Base-by-base conservation (phyloP, 2,113 vertebrate genomes). In the Bucco capensis region DNA sequence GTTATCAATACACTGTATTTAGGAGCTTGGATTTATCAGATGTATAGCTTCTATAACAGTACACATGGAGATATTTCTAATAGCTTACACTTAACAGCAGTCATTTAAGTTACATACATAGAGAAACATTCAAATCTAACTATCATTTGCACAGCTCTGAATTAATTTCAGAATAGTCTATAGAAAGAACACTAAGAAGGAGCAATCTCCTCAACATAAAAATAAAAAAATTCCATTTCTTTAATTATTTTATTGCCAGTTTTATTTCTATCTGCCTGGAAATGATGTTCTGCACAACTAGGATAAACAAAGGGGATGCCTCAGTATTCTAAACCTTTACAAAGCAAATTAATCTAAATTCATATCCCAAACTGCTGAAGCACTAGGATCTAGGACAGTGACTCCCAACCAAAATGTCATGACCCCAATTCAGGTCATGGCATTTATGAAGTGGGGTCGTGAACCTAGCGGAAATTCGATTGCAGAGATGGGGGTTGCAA, bases 1-100 rank as follows among this genome's bases (percentile, higher is more conserved):
- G 88, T 70, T 91, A 88, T 75, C 53, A 92, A 90, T 96, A 90
- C 35, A 56, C 17, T 83, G 8, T 83, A 82, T 86, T 94, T 87
- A 90, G n/a, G 35, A 31, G 19, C 38, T 78, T 92, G 46, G 51
- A 49, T 89, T 95, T 92, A 72, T 92, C 83, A 92, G 49, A 90
- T 62, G 64, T 47, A 42, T 71, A 93, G 77, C 57, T 93, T 89
- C 71, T 81, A 57, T 83, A 86, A 53, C 22, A 78, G 53, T 72
- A 51, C 58, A 58, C 57, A 42, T 33, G 21, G 51, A 88, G 65
- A 19, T 78, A 69, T 65, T 77, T 72, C 91, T 92, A 91, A 82
- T 44, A 71, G 70, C 57, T 92, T 83, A 90, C 53, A 74, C 27
- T 62, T 83, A 60, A 89, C 82, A 31, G 14, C 35, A 93, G 61